Evolutionary conservation across 1,140 invertebrate species (phyloP), one percentile per base, ranked within the genome.

Genomic region (Lepidostoma basale): DNA sequence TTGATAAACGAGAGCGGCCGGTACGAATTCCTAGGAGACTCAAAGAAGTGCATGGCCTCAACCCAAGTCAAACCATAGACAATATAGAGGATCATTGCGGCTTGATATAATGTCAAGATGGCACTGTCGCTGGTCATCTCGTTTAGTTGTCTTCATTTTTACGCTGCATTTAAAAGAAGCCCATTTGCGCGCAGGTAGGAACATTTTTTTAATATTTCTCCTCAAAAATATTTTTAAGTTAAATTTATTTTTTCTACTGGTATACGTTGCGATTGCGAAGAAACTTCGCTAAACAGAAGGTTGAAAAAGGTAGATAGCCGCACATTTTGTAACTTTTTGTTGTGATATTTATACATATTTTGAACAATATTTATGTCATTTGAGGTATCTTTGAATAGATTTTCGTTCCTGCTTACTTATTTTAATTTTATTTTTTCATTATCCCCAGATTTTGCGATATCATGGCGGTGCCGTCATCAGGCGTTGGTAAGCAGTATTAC

Each of bases 391-490:
- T 22, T 12, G 12, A 23, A 49, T 25, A 4, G n/a, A 49, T 49
- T 4, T n/a, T 23, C 22, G 18, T 3, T 49, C 45, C 12, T 20
- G 3, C 12, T 18, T 49, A 62, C 45, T 62, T 26, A 12, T 23
- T 62, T 62, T 25, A 39, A 45, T 16, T 14, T 28, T 16, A 9
- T 18, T 49, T 18, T 14, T 33, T 59, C 12, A 10, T 58, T 66
- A 45, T 44, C 52, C 49, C 3, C 64, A 66, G 64, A 66, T 66
- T 66, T 66, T 66, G 40, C 60, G 68, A 56, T 52, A 81, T 82
- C 80, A 83, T 83, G 82, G 81, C 82, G 80, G 82, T 81, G 79
- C 81, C 78, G 78, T 83, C 81, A 78, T 83, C 81, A 80, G 82
- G 82, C 78, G 82, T 83, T 81, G 81, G 82, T 83, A 77, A 81